phyloP scores from a whole-genome alignment of 2,113 vertebrate species.

The Syngnathus typhle region DNA sequence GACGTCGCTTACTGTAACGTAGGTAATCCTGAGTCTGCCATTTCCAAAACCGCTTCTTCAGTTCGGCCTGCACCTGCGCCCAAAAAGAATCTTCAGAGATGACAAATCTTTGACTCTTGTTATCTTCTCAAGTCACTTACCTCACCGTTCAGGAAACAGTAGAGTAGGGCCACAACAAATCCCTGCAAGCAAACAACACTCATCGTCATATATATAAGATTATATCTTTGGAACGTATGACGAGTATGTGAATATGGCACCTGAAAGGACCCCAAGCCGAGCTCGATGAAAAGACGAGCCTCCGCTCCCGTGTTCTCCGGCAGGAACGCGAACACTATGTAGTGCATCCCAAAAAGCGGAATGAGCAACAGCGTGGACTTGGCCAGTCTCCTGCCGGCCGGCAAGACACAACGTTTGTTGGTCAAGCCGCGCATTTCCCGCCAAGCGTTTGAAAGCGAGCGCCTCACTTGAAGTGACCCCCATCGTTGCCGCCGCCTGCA shows the following conservation, averaged over 20 bases:
- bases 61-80: conserved; percentile 69
- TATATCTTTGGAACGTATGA: too few species aligned
- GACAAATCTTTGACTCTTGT: too few species aligned
- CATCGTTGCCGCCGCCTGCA: conserved; percentile 80
- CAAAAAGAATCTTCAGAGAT: neutral
- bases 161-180: conserved; percentile 84
- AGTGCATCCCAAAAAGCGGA: conserved; percentile 91
- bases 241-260: conserved; percentile 45
- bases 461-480: conserved; percentile 71
- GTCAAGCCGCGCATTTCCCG: too few species aligned
- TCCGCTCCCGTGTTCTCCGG: conserved; percentile 79
- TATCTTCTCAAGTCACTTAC: conserved; percentile 62
- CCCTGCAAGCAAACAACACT: conserved; percentile 62
- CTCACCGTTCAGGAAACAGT: conserved; percentile 92
- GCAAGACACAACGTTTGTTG: neutral
- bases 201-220: neutral
- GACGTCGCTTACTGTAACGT: conserved; percentile 60
- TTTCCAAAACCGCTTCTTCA: conserved; percentile 74
- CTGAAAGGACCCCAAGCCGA: conserved; percentile 88
- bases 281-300: conserved; percentile 83
- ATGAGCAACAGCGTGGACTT: conserved; percentile 92
- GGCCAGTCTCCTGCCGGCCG: conserved; percentile 78
- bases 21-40: conserved; percentile 71
- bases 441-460: too few species aligned
- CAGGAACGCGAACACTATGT: conserved; percentile 88